Base-by-base conservation (phyloP, 2,888 invertebrate genomes). In the Clivina fossor region DNA sequence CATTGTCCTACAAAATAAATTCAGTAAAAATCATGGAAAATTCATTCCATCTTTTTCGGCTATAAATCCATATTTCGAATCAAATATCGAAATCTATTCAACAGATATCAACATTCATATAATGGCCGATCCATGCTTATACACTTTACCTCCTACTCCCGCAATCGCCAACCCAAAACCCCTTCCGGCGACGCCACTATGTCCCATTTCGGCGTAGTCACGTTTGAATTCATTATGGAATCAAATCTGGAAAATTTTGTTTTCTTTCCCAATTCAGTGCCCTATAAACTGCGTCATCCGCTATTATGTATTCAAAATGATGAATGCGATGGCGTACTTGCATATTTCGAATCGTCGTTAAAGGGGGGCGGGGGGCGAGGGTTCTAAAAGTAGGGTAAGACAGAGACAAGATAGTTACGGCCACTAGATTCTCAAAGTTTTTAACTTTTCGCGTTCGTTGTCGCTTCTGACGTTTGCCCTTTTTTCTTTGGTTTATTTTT, bases 161-260 rank as follows among this genome's bases (percentile, higher is more conserved):
- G n/a, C n/a, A n/a, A n/a, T n/a, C n/a, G n/a, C n/a, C n/a, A n/a
- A n/a, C n/a, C n/a, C n/a, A n/a, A n/a, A n/a, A n/a, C n/a, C n/a
- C n/a, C n/a, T n/a, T n/a, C n/a, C n/a, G n/a, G n/a, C n/a, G n/a
- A n/a, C 47, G 47, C 19, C 47, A 30, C 30, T 47, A 33, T 47
- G 47, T 33, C 33, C 33, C 19, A 20, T 13, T 48, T 48, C 32
- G 22, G 33, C 32, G 33, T 24, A 51, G 51, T 51, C 51, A 51
- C 51, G 43, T 51, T 33, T 51, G 51, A 51, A 51, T 51, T 51
- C 51, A 51, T 51, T 51, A 51, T 51, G 51, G n/a, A 51, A 41
- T 51, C 43, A 51, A 32, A 51, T 51, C 51, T 37, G 15, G 32
- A 43, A 43, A 40, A 51, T 51, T 51, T 51, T 51, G 51, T 51